Evolutionary conservation across 2,797 vertebrate species (phyloP), one percentile per base, ranked within the genome.

Genomic region (Cyclura pinguis): DNA sequence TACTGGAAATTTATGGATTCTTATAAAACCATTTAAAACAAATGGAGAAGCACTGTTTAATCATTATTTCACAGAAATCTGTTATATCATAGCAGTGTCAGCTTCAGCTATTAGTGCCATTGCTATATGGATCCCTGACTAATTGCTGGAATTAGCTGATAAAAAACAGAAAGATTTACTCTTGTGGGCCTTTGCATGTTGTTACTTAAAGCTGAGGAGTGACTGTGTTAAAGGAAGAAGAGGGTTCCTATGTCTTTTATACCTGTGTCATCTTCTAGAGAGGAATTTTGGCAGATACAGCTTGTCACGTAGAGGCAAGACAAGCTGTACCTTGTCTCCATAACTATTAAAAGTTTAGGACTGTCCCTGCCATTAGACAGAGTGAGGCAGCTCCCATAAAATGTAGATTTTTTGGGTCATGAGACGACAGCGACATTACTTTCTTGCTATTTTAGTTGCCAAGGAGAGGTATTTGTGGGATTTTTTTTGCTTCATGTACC

Each of bases 21-120:
- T 78, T 87, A 86, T 94, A 94, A 95, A 94, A 94, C 85, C 89
- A 80, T 78, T 92, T 90, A 91, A 82, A 82, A 87, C 47, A 62
- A 83, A 90, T 35, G 32, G 52, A 55, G 52, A 42, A 74, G 64
- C 85, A 91, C 90, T 94, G 94, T 92, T 95, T 95, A 96, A 95
- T 95, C 94, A 95, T 93, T 89, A 89, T 92, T 83, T 93, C 93
- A 94, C 91, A 95, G 95, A 94, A 87, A 93, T 93, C 92, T 86
- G 88, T 92, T 96, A 90, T 92, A 94, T 59, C 57, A 93, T 94
- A 95, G 94, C 88, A 89, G 91, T n/a, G 72, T 94, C 92, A 90
- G 87, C 92, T 95, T 95, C 85, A 86, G 91, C 93, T 90, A 92
- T 86, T 93, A 94, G 94, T 93, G 80, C 88, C 64, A 0, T 89